Base-by-base conservation (phyloP, 1,140 invertebrate species). In the Teleogryllus occipitalis region DNA sequence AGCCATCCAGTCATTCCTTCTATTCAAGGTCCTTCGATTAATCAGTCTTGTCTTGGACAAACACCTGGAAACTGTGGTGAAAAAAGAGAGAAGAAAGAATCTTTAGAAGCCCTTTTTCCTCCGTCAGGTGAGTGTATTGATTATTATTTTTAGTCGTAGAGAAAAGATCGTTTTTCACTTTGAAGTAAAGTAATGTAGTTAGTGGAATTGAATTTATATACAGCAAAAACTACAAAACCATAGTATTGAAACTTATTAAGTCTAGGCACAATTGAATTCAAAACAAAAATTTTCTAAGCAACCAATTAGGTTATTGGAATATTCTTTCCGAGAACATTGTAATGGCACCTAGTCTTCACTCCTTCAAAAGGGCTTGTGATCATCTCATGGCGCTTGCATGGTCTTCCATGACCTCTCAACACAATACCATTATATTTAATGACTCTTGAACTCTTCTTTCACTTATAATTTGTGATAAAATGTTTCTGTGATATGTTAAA, bases 61-160 rank as follows among this genome's bases (percentile, higher is more conserved):
- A 6, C 77, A n/a, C 79, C 82, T n/a, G 83, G 83, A 6, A 82
- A 80, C 14, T 85, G 14, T 12, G 18, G n/a, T 21, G 18, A 54
- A 48, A 47, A 87, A 8, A 75, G 46, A 6, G 75, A 85, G 18
- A 85, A 72, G 27, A 79, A 74, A 7, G 75, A 85, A 21, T 86
- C 87, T 82, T 81, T 87, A 79, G 87, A 88, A 82, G 86, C 87
- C 18, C 81, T 89, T 77, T 89, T 89, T 82, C 86, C 87, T 77
- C 78, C 87, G 21, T 78, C 81, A 87, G 87, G 84, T 49, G 84
- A 83, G 82, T 73, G 81, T 65, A 65, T 78, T 79, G 5, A 5
- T 80, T 79, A 21, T 48, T 75, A 79, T 27, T 77, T 76, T 78
- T 75, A 75, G 0, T 14, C 7, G 18, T 65, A 3, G 10, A 14